A percentile compares a stretch with the other conserved stretches of the same genome.
phyloP scores from a whole-genome alignment of 2,888 invertebrate species.

The Gisinianus flammeolus region DNA sequence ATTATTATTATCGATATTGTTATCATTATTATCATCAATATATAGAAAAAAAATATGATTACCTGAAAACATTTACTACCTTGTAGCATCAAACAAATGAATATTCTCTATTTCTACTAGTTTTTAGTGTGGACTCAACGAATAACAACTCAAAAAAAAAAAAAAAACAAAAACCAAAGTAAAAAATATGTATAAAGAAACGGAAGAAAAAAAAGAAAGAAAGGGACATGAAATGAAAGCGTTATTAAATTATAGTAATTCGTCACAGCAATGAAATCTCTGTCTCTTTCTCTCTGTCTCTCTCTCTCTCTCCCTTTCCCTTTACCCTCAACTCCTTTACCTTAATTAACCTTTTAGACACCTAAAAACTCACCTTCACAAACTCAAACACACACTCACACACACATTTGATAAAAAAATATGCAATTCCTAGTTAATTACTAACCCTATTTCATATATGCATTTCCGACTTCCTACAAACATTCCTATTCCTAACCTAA shows the following conservation, averaged over 20 bases:
- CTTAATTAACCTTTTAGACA: too few relatives aligned
- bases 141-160: not conserved
- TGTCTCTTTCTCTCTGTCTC: too few relatives aligned
- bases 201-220: not conserved
- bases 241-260: too few relatives aligned
- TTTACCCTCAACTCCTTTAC: too few relatives aligned
- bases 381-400: too few relatives aligned
- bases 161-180: not conserved
- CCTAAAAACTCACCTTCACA: too few relatives aligned
- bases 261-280: too few relatives aligned
- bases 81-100: not conserved
- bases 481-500: too few relatives aligned
- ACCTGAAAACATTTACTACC: conserved; percentile 32
- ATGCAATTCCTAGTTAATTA: too few relatives aligned
- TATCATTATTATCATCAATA: conserved; percentile 18
- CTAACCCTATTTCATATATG: too few relatives aligned
- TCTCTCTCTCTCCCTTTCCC: not conserved
- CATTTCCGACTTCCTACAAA: too few relatives aligned
- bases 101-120: conserved; percentile 19
- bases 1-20: conserved; percentile 18
- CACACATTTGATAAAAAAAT: too few relatives aligned
- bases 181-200: not conserved
- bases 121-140: conserved; percentile 8
- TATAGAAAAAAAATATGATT: conserved; percentile 24
- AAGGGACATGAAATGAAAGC: not conserved